Percentiles rank a stretch among this genome's conserved stretches.
Conservation (phyloP, 2,888 invertebrate species). For the Volucella bombylans region DNA sequence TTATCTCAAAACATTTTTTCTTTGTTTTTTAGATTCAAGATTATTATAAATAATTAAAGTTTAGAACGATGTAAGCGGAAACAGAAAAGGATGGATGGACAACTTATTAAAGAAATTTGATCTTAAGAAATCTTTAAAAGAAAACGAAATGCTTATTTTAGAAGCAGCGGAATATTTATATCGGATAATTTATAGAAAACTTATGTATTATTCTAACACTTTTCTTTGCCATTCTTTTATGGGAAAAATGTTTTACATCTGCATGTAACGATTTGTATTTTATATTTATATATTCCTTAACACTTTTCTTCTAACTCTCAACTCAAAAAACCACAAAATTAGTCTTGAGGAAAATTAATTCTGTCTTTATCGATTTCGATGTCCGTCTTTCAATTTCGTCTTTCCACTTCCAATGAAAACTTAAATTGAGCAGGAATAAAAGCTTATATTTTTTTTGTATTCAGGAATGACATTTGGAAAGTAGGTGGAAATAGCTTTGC, state of each 20-base stretch:
- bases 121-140: not conserved
- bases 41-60: not conserved
- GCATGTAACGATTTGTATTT: not conserved
- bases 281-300: constrained; percentile 6
- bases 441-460: constrained; percentile 32
- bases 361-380: constrained; percentile 64
- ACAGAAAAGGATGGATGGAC: constrained; percentile 9
- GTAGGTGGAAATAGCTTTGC: constrained; percentile 5
- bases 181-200: constrained; percentile 23
- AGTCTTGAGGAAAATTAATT: constrained; percentile 33
- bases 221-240: constrained; percentile 79
- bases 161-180: constrained; percentile 47
- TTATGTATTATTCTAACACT: constrained; percentile 79
- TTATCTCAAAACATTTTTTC: too few species aligned
- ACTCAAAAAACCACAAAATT: constrained; percentile 29
- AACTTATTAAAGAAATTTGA: constrained; percentile 2
- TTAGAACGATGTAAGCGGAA: constrained; percentile 17
- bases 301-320: constrained; percentile 24
- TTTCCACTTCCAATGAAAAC: constrained; percentile 51
- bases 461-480: constrained; percentile 59
- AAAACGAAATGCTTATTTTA: constrained; percentile 13
- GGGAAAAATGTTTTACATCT: constrained; percentile 17
- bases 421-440: constrained; percentile 40
- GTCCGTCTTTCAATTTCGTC: constrained; percentile 29
- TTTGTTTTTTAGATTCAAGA: not conserved